Evolutionary conservation across 1,140 invertebrate species (phyloP).

Genomic region (Orussus abietinus): DNA sequence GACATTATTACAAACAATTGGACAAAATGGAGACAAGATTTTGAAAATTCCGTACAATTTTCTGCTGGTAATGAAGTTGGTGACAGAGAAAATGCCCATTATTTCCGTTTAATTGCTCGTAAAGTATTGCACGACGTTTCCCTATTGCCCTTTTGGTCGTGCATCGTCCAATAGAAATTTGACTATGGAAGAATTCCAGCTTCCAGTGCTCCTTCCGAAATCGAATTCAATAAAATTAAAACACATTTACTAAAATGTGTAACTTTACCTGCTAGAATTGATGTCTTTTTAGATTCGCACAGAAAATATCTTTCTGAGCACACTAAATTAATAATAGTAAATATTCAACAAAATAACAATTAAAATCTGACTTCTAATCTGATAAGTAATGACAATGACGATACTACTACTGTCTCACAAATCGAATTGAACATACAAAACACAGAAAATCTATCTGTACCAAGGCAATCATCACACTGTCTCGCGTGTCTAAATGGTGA

Average conservation of each 20-base stretch:
- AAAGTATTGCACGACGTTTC: conserved; percentile 2
- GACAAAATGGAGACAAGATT: neutral
- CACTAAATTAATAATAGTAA: too few species aligned
- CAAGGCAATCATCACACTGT: too few species aligned
- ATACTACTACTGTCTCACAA: too few species aligned
- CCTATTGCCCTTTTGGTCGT: conserved; percentile 12
- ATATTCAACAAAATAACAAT: too few species aligned
- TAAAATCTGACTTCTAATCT: too few species aligned
- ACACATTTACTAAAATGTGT: conserved; percentile 1
- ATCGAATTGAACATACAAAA: too few species aligned
- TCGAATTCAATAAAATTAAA: conserved; percentile 13
- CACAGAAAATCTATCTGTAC: too few species aligned
- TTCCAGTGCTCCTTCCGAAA: conserved; percentile 10
- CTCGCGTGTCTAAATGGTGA: too few species aligned
- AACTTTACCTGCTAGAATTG: too few species aligned
- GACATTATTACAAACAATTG: neutral
- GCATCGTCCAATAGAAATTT: conserved; percentile 1
- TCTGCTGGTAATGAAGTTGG: neutral
- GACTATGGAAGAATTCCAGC: conserved; percentile 14
- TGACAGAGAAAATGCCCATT: conserved; percentile 2
- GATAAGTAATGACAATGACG: too few species aligned
- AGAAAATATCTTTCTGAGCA: too few species aligned
- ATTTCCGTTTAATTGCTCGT: conserved; percentile 2
- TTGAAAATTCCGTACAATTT: neutral
- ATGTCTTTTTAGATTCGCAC: too few species aligned